Conservation (phyloP, 2,888 invertebrate genomes). For the Agelastica alni region DNA sequence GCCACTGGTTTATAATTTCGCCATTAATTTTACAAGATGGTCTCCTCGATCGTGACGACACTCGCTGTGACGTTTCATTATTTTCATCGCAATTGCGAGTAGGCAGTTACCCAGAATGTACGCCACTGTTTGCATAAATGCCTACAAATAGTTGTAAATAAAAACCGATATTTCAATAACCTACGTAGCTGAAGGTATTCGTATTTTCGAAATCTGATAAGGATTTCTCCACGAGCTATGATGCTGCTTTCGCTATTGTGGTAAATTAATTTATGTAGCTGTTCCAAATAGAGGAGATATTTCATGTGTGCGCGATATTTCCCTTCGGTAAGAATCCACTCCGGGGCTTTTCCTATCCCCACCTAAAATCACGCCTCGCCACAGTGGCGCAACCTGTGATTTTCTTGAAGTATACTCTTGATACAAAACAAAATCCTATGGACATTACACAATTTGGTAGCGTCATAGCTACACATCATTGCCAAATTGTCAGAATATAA, state of each 20-base stretch:
- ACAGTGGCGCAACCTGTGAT: too few species aligned
- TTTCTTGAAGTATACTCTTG: too few species aligned
- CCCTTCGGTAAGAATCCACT: neutral
- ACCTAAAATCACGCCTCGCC: neutral
- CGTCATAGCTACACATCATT: too few species aligned
- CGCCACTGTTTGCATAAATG: constrained; percentile 1
- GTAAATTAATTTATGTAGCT: constrained; percentile 24
- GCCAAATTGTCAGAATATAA: too few species aligned
- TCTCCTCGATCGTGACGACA: too few species aligned
- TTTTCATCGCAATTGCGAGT: too few species aligned
- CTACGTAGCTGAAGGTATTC: neutral
- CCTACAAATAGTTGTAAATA: neutral
- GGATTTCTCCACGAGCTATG: constrained; percentile 20
- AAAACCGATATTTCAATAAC: constrained; percentile 22
- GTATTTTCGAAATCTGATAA: constrained; percentile 19
- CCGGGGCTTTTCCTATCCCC: neutral
- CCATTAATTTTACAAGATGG: too few species aligned
- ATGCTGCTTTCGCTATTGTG: constrained; percentile 6
- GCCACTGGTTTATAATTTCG: too few species aligned
- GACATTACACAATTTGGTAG: too few species aligned
- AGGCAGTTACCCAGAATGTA: too few species aligned
- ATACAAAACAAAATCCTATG: too few species aligned
- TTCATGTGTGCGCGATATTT: constrained; percentile 28
- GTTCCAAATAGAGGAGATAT: constrained; percentile 11
- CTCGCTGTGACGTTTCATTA: too few species aligned